phyloP scores from a whole-genome alignment of 1,140 invertebrate species.

The Lordiphosa stackelbergi region DNA sequence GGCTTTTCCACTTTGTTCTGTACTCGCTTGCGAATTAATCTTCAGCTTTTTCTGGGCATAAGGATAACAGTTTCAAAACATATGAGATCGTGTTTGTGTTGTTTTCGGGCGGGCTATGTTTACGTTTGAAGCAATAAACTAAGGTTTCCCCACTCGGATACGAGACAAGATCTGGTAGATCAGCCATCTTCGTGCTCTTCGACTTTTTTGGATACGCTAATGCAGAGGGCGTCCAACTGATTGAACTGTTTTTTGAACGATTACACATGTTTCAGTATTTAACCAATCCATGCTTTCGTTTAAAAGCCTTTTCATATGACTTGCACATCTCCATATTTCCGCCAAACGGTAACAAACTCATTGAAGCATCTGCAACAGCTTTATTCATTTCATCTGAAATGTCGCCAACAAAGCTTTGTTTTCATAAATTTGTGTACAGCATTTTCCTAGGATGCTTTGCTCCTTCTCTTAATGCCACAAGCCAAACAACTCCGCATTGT shows the following conservation, averaged over 20 bases:
- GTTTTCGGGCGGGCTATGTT: background rate
- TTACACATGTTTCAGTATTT: background rate
- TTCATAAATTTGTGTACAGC: too few species aligned
- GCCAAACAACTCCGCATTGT: background rate
- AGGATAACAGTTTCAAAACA: background rate
- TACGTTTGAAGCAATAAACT: slow-evolving; percentile 1
- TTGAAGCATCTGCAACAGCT: too few species aligned
- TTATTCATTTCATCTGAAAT: too few species aligned
- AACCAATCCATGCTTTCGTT: background rate
- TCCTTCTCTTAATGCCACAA: background rate
- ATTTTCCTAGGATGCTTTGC: too few species aligned
- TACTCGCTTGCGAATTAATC: background rate
- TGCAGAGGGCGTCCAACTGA: too few species aligned
- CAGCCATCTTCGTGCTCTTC: background rate
- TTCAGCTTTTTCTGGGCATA: background rate
- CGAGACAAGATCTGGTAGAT: background rate
- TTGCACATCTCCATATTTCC: too few species aligned
- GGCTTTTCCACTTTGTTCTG: background rate
- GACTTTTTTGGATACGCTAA: too few species aligned
- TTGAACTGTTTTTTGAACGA: background rate
- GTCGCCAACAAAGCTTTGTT: too few species aligned
- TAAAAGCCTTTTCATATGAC: too few species aligned
- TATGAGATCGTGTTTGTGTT: background rate
- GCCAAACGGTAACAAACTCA: too few species aligned
- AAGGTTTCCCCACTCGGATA: background rate